Base-by-base conservation (phyloP, 2,888 invertebrate genomes). In the Cataglyphis livida region DNA sequence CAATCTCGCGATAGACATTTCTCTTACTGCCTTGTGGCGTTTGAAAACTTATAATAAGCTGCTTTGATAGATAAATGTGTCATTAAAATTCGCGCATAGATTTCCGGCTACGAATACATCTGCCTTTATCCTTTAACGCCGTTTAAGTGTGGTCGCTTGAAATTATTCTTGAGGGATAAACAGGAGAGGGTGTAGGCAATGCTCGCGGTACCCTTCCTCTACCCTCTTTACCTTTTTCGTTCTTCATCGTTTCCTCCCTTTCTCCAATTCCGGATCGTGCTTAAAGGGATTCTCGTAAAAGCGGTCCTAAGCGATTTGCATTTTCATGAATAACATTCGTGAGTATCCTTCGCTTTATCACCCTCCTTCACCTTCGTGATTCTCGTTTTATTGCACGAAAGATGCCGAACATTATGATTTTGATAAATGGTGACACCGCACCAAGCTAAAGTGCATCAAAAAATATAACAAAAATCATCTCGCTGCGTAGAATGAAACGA, bases 141-240 rank as follows among this genome's bases (percentile, higher is more conserved):
- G 75, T 85, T 85, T 82, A 88, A 88, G 74, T 82, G 74, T 82
- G 74, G 83, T 48, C 74, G 76, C 25, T 82, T 61, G 59, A 57
- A 85, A 88, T 88, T 88, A 88, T 85, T 83, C 83, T 84, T 85
- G 15, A 10, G 57, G 83, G 81, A 86, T 87, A 79, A 87, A 62
- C 59, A 25, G 15, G 70, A 25, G 18, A 21, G 25, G 62, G 59
- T 54, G 71, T 71, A 57, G 41, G 54, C 35, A 81, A 57, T 7
- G 54, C 70, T 35, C 32, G 21, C 21, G 28, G 59, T 25, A 7
- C n/a, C 21, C 57, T 64, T 28, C n/a, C 73, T 25, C 75, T 35
- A 35, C 6, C 28, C 41, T 15, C 35, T 59, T 51, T 35, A 25
- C 10, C 76, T 38, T 76, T 78, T 59, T 44, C 10, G 44, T 70